A percentile compares a stretch with the other conserved stretches of the same genome.
Conservation (phyloP, 2,797 vertebrate genomes). For the Echiichthys vipera region DNA sequence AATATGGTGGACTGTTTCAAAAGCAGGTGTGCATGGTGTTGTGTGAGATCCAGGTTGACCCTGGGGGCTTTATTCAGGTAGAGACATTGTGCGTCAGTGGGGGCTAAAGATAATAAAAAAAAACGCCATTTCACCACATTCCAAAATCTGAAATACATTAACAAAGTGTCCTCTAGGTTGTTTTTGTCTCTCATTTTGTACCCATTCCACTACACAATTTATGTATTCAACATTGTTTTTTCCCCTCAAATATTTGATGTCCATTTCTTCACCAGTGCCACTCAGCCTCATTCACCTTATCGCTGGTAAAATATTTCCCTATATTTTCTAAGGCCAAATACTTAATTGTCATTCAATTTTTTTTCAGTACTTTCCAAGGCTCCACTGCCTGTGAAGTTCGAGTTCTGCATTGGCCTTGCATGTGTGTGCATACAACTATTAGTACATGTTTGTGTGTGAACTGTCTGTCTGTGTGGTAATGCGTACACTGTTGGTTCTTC, state of each 20-base stretch:
- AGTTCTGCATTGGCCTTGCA: slow-evolving; percentile 44
- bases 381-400: slow-evolving; percentile 16
- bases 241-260: background rate
- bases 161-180: background rate
- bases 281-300: slow-evolving; percentile 28
- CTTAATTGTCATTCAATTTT: slow-evolving; percentile 52
- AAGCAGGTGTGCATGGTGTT: slow-evolving; percentile 28
- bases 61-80: slow-evolving; percentile 17
- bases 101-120: slow-evolving; percentile 22
- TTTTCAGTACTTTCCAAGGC: slow-evolving; percentile 62
- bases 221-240: background rate
- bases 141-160: background rate
- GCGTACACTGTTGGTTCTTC: slow-evolving; percentile 40
- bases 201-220: background rate
- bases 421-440: slow-evolving; percentile 14
- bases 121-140: background rate
- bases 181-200: background rate
- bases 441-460: slow-evolving; percentile 34
- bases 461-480: slow-evolving; percentile 32
- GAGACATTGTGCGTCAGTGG: background rate
- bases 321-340: slow-evolving; percentile 47
- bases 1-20: too few species aligned
- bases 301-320: slow-evolving; percentile 23
- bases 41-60: slow-evolving; percentile 16
- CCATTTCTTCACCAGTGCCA: slow-evolving; percentile 4